A percentile compares a stretch with the other conserved stretches of the same genome.
Conservation (phyloP, 1,140 invertebrate genomes). For the Ostrea denselamellosa region DNA sequence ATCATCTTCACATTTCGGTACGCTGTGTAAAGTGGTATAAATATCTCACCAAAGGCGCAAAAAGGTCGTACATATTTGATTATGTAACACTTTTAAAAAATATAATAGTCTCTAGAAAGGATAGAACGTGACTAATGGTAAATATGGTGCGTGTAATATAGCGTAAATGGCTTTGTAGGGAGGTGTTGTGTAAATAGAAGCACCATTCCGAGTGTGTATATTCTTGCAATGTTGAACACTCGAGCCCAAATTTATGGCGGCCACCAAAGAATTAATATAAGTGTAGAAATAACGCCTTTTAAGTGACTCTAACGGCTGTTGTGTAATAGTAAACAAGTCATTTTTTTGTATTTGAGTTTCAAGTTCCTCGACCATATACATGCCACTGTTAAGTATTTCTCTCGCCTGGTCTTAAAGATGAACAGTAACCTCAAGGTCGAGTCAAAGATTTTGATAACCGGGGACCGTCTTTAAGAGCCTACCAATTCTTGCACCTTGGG, state of each 20-base stretch:
- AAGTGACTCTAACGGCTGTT: constrained; percentile 53
- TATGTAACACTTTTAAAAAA: constrained; percentile 47
- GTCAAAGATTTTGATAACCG: constrained; percentile 10
- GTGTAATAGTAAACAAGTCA: constrained; percentile 49
- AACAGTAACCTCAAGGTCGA: background rate
- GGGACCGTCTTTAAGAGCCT: background rate
- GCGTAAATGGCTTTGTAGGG: constrained; percentile 39
- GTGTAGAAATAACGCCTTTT: constrained; percentile 59
- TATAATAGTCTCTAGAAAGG: constrained; percentile 42
- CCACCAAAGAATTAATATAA: constrained; percentile 55
- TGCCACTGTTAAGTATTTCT: constrained; percentile 37
- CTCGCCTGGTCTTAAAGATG: constrained; percentile 20
- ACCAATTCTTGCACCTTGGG: background rate
- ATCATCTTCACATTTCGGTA: constrained; percentile 14
- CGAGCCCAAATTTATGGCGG: constrained; percentile 50
- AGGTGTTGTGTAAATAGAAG: constrained; percentile 42
- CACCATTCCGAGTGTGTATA: constrained; percentile 13
- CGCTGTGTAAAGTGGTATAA: constrained; percentile 19
- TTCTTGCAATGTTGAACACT: constrained; percentile 42
- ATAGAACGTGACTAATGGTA: constrained; percentile 37
- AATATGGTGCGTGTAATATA: constrained; percentile 34
- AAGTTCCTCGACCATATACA: constrained; percentile 34
- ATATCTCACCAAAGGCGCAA: constrained; percentile 24
- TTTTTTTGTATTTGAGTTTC: constrained; percentile 27
- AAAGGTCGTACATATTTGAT: constrained; percentile 42